Evolutionary conservation across 2,797 vertebrate species (phyloP).

Genomic region (Threskiornis aethiopicus): DNA sequence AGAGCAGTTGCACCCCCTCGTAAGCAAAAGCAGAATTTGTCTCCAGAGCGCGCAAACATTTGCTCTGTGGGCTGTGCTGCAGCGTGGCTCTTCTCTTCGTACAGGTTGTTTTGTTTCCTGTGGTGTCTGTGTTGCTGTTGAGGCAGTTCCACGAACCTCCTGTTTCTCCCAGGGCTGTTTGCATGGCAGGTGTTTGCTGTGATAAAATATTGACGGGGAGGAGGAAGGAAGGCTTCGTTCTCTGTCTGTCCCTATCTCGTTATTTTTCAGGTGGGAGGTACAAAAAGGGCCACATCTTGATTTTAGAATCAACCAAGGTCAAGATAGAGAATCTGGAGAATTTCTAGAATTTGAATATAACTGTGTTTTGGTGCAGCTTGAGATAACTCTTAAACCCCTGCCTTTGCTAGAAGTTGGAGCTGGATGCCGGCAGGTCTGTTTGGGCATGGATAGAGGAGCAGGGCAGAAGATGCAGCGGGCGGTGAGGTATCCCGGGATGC

Average conservation of each 20-base stretch:
- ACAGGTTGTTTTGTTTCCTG: conserved; percentile 67
- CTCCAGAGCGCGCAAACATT: background rate
- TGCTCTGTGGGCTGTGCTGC: background rate
- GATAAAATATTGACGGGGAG: conserved; percentile 46
- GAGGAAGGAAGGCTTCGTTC: conserved; percentile 43
- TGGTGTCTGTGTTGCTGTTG: conserved; percentile 57
- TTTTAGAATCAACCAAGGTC: background rate
- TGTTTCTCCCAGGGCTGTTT: conserved; percentile 61
- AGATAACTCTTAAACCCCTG: background rate
- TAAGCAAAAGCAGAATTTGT: background rate
- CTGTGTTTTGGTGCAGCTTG: background rate
- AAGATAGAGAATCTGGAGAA: background rate
- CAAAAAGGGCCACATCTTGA: background rate
- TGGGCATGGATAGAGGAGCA: background rate
- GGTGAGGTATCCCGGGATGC: rapidly evolving
- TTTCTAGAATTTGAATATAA: background rate
- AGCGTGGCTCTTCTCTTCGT: background rate
- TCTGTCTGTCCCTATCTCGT: background rate
- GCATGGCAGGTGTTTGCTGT: conserved; percentile 66
- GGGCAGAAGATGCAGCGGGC: background rate
- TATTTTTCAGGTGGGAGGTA: background rate
- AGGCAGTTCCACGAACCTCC: conserved; percentile 66
- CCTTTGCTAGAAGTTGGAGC: background rate
- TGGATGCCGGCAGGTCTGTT: background rate
- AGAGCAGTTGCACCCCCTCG: background rate